Percentiles rank a stretch among this genome's conserved stretches.
phyloP scores from a whole-genome alignment of 2,797 vertebrate genomes.

The Microctenopoma lineatum region DNA sequence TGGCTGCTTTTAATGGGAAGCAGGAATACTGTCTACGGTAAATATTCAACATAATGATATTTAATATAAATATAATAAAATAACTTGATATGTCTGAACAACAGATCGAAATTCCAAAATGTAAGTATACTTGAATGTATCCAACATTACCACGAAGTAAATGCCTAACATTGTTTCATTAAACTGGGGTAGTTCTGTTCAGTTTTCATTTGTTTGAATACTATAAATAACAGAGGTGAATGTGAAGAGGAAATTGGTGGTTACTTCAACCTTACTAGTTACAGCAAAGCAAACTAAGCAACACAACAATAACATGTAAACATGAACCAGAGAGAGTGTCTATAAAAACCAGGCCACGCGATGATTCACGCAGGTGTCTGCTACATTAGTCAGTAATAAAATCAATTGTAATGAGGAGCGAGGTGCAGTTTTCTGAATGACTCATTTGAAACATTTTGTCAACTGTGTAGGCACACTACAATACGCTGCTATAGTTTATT shows the following conservation, averaged over 20 bases:
- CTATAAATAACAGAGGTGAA: neutral
- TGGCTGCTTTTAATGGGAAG: constrained; percentile 72
- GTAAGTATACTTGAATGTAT: neutral
- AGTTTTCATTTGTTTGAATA: neutral
- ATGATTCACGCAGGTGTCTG: constrained; percentile 57
- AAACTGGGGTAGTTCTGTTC: neutral
- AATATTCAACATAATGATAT: constrained; percentile 34
- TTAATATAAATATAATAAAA: constrained; percentile 9
- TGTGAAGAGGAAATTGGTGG: neutral
- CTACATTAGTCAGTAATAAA: constrained; percentile 57
- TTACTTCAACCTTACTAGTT: constrained; percentile 9
- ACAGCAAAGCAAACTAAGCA: constrained; percentile 1
- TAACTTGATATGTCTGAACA: constrained; percentile 7
- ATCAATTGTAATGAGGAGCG: constrained; percentile 51
- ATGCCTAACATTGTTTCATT: constrained; percentile 1
- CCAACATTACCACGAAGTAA: neutral
- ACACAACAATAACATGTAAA: neutral
- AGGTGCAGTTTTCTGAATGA: constrained; percentile 63
- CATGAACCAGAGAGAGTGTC: constrained; percentile 32
- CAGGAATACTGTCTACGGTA: constrained; percentile 43
- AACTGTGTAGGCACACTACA: constrained; percentile 66
- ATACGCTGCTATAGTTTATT: constrained; percentile 51
- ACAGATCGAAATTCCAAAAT: neutral
- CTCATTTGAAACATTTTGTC: constrained; percentile 71
- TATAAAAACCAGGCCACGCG: constrained; percentile 31